These are phyloP conservation scores for Eospalax fontanierii DNA, from an alignment of 2,797 vertebrate genomes.

Conservation along the genomic window DNA sequence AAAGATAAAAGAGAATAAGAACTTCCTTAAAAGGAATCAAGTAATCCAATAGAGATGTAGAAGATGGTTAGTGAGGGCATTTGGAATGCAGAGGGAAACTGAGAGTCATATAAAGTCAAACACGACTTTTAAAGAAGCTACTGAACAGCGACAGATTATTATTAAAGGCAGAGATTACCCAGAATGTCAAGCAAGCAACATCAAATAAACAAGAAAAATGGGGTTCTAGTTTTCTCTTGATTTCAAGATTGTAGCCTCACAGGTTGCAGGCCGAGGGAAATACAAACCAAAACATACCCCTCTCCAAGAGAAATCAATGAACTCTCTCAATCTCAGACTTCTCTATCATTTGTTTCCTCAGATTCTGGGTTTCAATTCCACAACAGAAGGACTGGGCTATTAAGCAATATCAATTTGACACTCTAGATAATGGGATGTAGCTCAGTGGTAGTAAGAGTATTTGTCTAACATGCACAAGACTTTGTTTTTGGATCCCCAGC, in stretches of 20 bases:
- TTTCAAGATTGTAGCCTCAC: neutral
- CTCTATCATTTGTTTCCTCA: neutral
- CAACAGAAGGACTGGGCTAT: neutral
- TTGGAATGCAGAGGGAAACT: slow-evolving; percentile 82
- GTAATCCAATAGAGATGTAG: slow-evolving; percentile 66
- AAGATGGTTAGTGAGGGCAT: slow-evolving; percentile 68
- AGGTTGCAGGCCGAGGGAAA: neutral
- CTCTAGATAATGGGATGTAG: too few relatives aligned
- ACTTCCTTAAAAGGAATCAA: slow-evolving; percentile 64
- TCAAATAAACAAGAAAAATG: slow-evolving; percentile 69
- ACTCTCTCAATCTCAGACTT: neutral
- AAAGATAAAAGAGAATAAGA: slow-evolving; percentile 81
- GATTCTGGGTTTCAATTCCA: neutral
- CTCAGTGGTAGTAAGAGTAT: neutral
- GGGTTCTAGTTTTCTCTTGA: neutral
- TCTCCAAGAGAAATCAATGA: neutral
- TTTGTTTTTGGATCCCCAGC: neutral
- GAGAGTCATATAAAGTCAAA: slow-evolving; percentile 77
- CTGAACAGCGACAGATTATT: slow-evolving; percentile 74
- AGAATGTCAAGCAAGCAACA: slow-evolving; percentile 71
- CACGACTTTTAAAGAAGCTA: slow-evolving; percentile 76
- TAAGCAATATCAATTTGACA: too few relatives aligned
- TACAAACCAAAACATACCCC: neutral
- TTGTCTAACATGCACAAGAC: neutral
- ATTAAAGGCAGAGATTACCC: slow-evolving; percentile 74